Conservation (phyloP, 2,797 vertebrate genomes). For the Setipinna tenuifilis region DNA sequence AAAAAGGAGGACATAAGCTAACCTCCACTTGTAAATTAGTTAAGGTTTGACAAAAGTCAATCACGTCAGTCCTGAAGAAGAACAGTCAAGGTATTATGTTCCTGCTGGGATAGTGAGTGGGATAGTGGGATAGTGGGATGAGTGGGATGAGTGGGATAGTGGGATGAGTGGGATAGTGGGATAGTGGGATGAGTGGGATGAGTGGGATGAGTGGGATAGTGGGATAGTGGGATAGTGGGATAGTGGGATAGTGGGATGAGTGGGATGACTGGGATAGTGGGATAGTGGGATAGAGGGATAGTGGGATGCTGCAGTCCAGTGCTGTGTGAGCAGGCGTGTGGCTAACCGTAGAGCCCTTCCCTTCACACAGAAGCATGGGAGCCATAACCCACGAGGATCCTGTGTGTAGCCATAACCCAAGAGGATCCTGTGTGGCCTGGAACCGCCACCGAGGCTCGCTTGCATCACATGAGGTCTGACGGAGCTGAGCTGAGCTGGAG, state of each 20-base stretch:
- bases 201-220: no score
- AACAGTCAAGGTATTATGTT: not conserved
- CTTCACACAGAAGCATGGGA: slow-evolving; percentile 42
- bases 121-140: no score
- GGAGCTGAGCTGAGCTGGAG: slow-evolving; percentile 56
- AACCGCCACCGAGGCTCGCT: slow-evolving; percentile 25
- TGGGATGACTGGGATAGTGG: no score
- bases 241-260: no score
- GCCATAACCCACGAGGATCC: no score
- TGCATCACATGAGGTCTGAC: slow-evolving; percentile 6
- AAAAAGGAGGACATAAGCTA: no score
- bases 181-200: no score
- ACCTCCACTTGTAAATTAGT: not conserved
- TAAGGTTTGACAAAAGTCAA: not conserved
- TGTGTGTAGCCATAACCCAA: no score
- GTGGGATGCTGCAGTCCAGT: slow-evolving; percentile 5
- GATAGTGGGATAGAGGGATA: no score
- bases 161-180: no score
- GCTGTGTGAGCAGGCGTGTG: not conserved
- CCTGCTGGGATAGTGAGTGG: not conserved
- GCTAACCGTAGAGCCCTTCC: slow-evolving; percentile 25
- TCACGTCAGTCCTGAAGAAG: not conserved
- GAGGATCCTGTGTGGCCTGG: slow-evolving; percentile 56
- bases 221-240: no score
- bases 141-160: no score